Base-by-base conservation (phyloP, 1,140 invertebrate genomes). In the Nephila pilipes region DNA sequence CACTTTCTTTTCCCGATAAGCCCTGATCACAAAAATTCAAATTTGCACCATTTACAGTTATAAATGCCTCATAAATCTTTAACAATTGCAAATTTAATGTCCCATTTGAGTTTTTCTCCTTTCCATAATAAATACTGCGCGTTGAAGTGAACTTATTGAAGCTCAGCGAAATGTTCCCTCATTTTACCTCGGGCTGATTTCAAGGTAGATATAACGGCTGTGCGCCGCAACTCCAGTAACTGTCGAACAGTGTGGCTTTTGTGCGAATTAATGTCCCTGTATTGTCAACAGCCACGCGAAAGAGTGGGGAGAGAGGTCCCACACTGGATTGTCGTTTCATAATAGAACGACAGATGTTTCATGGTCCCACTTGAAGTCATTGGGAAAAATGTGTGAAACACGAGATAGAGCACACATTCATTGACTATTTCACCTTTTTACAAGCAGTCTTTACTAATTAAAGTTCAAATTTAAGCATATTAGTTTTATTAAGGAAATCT, bases 331-430 rank as follows among this genome's bases (percentile, higher is more conserved):
- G 54, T 36, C 57, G 8, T 36, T 36, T 60, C 14, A 58, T 85
- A 85, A 60, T 60, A 36, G 63, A 36, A 29, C 36, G 85, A 88
- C 85, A 88, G 85, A 88, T 88, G 85, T 88, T 88, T 46, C 85
- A 8, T 20, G 83, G 57, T 58, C 83, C 54, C 38, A 60, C 29
- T 54, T 85, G 25, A 85, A 46, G 55, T 32, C 38, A n/a, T 58
- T 22, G 22, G 10, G 32, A 58, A 60, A 60, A 60, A 22, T 18
- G 25, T 54, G 83, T 22, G 83, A 46, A 22, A n/a, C 5, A 54
- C 14, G 14, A 29, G 29, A n/a, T n/a, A n/a, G 16, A 29, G 18
- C 29, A 36, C 38, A 54, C 80, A n/a, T 20, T 81, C 38, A 81
- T 38, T 55, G 46, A 46, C 12, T 46, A 46, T 46, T 10, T 46